Base-by-base conservation (phyloP, 2,888 invertebrate species). In the Byasa hedistus region DNA sequence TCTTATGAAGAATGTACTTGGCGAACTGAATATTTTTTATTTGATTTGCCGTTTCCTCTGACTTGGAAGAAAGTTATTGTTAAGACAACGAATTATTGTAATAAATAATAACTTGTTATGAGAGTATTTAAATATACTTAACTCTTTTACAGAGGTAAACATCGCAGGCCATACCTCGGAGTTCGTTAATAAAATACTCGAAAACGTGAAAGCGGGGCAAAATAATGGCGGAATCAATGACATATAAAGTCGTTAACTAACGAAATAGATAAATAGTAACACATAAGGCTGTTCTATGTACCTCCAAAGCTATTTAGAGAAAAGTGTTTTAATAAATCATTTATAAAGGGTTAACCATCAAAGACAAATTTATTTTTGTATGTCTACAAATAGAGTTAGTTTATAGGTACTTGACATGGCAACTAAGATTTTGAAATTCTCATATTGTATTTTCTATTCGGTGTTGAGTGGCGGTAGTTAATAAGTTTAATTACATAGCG, bases 91-190 rank as follows among this genome's bases (percentile, higher is more conserved):
- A 3, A 27, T 27, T 27, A 27, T 27, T 27, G 5, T 27, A n/a
- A n/a, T n/a, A n/a, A n/a, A n/a, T 27, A 4, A 27, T 27, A 7
- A 12, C n/a, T n/a, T 48, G 1, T 7, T n/a, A 48, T 48, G n/a
- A 48, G n/a, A 48, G n/a, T 48, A 0, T 7, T n/a, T n/a, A n/a
- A 4, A 19, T n/a, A n/a, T 48, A n/a, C n/a, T 69, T 60, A 80
- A 51, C 68, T 72, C 74, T 74, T 65, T 92, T 94, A 65, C 93
- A 96, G 98, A 96, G 89, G 89, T 96, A 63, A 95, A 95, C 92
- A 96, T 98, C 81, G 98, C 98, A 61, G 98, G 97, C 63, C 94
- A 96, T 76, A 96, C 98, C 59, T 97, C 98, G 17, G 98, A 98
- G 76, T 98, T 96, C 86, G 98, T 99, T 54, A 98, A 98, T 86